Percentiles rank a stretch among this genome's conserved stretches.
Conservation (phyloP, 1,140 invertebrate genomes). For the Meteorus sp. region DNA sequence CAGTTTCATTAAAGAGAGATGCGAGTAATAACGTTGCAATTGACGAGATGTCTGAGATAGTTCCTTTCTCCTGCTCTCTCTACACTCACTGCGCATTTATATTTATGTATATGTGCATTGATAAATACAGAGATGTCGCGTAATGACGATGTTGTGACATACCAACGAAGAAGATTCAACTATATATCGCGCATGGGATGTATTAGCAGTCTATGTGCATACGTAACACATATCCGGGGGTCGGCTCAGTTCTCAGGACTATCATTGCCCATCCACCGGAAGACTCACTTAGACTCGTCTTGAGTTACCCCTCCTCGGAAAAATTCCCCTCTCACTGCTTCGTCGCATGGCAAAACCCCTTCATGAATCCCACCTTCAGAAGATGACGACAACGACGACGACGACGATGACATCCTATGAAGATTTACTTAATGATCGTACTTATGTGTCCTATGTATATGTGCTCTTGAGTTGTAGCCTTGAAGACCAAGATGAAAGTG, state of each 20-base stretch:
- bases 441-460: too few relatives aligned
- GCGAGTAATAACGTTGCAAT: too few relatives aligned
- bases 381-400: too few relatives aligned
- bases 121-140: conserved; percentile 15
- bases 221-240: conserved; percentile 56
- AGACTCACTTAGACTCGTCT: conserved; percentile 61
- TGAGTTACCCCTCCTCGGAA: conserved; percentile 55
- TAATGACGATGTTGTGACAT: conserved; percentile 37
- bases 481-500: too few relatives aligned
- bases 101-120: not conserved
- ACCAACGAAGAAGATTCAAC: conserved; percentile 15
- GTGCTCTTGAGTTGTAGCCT: too few relatives aligned
- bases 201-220: conserved; percentile 32
- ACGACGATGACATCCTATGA: too few relatives aligned
- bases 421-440: conserved; percentile 9
- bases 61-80: not conserved
- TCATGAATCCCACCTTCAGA: conserved; percentile 15
- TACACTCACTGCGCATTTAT: not conserved
- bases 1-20: too few relatives aligned
- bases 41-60: too few relatives aligned
- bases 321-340: conserved; percentile 35
- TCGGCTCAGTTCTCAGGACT: conserved; percentile 60
- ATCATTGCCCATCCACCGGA: conserved; percentile 59
- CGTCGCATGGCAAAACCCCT: conserved; percentile 29
- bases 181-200: conserved; percentile 32